phyloP scores from a whole-genome alignment of 2,797 vertebrate species.

The Molossus alvarezi region DNA sequence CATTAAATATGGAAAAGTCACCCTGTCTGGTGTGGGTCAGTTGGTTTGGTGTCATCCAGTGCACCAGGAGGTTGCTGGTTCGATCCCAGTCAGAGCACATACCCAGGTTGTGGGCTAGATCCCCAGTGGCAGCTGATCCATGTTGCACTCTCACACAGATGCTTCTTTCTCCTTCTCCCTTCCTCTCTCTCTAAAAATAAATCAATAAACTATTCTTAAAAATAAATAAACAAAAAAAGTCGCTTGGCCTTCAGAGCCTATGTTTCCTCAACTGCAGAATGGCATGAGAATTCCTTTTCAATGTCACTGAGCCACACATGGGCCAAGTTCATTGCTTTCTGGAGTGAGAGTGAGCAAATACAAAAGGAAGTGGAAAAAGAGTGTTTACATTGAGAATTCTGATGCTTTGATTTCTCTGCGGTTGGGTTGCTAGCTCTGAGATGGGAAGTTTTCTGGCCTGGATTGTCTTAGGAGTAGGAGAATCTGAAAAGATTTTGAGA shows the following conservation, averaged over 20 bases:
- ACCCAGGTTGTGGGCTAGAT: no score
- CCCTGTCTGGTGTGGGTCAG: no score
- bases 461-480: conserved; percentile 4
- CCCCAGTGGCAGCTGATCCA: no score
- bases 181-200: no score
- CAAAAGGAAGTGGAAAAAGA: not conserved
- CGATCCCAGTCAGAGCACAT: no score
- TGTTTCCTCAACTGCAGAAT: not conserved
- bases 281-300: not conserved
- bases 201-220: no score
- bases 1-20: not conserved
- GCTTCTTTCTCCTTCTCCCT: no score
- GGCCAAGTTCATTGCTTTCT: not conserved
- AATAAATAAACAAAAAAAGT: not conserved
- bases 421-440: not conserved
- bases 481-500: not conserved
- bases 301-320: not conserved
- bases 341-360: not conserved
- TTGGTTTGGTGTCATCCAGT: no score
- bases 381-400: not conserved
- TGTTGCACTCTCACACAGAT: no score
- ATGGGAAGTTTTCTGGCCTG: conserved; percentile 59
- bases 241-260: not conserved
- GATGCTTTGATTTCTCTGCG: not conserved
- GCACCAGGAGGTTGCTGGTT: no score